Conservation (phyloP, 2,888 invertebrate genomes). For the Aromia moschata region DNA sequence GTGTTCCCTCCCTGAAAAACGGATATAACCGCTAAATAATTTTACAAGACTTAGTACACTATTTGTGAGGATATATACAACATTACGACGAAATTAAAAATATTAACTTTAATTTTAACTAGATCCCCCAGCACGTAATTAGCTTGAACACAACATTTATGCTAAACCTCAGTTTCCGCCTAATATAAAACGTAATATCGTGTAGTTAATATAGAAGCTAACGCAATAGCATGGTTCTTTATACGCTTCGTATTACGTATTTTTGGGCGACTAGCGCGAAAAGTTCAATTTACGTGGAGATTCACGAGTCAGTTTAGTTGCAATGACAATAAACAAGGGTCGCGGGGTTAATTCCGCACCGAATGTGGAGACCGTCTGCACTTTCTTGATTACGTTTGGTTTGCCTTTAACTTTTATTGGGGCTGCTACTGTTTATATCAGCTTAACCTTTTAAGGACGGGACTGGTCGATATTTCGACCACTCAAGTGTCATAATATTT, state of each 20-base stretch:
- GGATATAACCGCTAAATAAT: too few species aligned
- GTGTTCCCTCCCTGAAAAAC: too few species aligned
- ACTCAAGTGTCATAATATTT: too few species aligned
- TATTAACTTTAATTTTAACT: not conserved
- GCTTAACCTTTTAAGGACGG: too few species aligned
- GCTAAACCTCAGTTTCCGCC: slow-evolving; percentile 12
- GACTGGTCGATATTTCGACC: too few species aligned
- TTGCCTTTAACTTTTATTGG: too few species aligned
- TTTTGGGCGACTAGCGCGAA: slow-evolving; percentile 40
- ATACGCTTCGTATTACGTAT: slow-evolving; percentile 41
- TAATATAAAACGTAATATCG: slow-evolving; percentile 31
- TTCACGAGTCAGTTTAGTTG: slow-evolving; percentile 62
- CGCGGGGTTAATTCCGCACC: slow-evolving; percentile 53
- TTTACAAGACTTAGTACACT: too few species aligned
- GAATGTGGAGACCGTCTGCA: slow-evolving; percentile 49
- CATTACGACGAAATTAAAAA: not conserved
- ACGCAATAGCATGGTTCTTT: slow-evolving; percentile 42
- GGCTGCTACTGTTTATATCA: too few species aligned
- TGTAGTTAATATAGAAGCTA: slow-evolving; percentile 42
- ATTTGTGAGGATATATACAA: too few species aligned
- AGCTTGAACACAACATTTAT: slow-evolving; percentile 29
- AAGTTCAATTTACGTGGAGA: slow-evolving; percentile 53
- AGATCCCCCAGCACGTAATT: slow-evolving; percentile 33
- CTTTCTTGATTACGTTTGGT: too few species aligned
- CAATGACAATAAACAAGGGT: slow-evolving; percentile 57